Base-by-base conservation (phyloP, 2,113 vertebrate genomes). In the Mustela nigripes region DNA sequence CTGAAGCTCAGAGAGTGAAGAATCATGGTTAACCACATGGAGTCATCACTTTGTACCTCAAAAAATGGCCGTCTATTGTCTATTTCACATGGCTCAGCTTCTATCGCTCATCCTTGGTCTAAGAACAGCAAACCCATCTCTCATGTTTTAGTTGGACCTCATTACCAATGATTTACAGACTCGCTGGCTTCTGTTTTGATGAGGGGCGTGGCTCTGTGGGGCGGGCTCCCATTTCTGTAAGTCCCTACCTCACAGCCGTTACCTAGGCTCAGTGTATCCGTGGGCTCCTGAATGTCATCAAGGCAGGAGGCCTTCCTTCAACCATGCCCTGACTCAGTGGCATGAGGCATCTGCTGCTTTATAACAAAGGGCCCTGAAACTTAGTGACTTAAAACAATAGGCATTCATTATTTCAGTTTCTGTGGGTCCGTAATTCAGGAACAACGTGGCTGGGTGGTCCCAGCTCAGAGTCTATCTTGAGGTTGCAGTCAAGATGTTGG, bases 191-290 rank as follows among this genome's bases (percentile, higher is more conserved):
- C 73, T 73, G 8, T 60, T 60, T 82, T 15, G 63, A 71, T 33
- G 87, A 92, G 60, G 53, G 4, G 1, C 0, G 5, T 53, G 83
- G 28, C 19, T 10, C 11, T 9, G 15, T 53, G 5, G 7, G 14
- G 28, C 67, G 31, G 39, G 58, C 8, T 78, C 26, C 5, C 12
- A 14, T 88, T 15, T 26, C 48, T 45, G 3, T 76, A 39, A 74
- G 42, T 42, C 5, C 42, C 4, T 4, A 19, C 15, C 26, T 53
- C 53, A 18, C 1, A 22, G 18, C 5, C 28, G 39, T 73, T 6
- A 19, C 48, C 3, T 1, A 48, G 39, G 62, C 69, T 88, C 53
- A 22, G 2, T 2, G 7, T 2, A 1, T 14, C 74, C 0, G 0
- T 10, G 67, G 33, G n/a, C 36, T 58, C 85, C 9, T n/a, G 10